Base-by-base conservation (phyloP, 2,797 vertebrate species). In the Paedocypris micromegethes region DNA sequence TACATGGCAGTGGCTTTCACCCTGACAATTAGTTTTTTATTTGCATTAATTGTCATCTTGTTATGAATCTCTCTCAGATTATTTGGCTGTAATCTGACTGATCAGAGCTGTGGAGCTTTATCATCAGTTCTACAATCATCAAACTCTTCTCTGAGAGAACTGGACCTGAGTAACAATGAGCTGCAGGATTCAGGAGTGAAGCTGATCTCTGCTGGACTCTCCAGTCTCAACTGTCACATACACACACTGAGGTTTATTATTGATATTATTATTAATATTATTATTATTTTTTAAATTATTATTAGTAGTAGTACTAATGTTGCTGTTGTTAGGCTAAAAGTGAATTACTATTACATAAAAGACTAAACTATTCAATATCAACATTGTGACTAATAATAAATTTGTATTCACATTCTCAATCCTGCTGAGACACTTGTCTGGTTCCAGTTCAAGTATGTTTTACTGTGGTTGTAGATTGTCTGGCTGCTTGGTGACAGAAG, bases 231-330 rank as follows among this genome's bases (percentile, higher is more conserved):
- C 45, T 60, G 58, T 60, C 44, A 60, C 38, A 7, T 60, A 0
- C 2, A n/a, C 23, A 48, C n/a, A 40, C 45, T 60, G 23, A 60
- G 58, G 58, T 59, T 59, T 39, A 45, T 47, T 4, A 38, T 46
- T 59, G 4, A 38, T 42, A 46, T 6, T 47, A 3, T 45, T 59
- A 23, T 1, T 23, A 23, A 1, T 23, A 23, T 23, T 23, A 1
- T 5, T 4, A 3, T 23, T 23, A 23, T 55, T 6, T 55, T 38
- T 42, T 57, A n/a, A n/a, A n/a, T n/a, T n/a, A n/a, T 58, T 38
- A 9, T 9, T 5, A 5, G 3, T 7, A 7, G 45, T 4, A 44
- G 3, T 43, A 6, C 23, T 1, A 23, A 57, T 43, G 3, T 0
- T 56, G 5, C 9, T 42, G 2, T 1, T 0, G 9, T 43, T 9